Evolutionary conservation across 2,888 invertebrate species (phyloP).

Genomic region (Troides helena): DNA sequence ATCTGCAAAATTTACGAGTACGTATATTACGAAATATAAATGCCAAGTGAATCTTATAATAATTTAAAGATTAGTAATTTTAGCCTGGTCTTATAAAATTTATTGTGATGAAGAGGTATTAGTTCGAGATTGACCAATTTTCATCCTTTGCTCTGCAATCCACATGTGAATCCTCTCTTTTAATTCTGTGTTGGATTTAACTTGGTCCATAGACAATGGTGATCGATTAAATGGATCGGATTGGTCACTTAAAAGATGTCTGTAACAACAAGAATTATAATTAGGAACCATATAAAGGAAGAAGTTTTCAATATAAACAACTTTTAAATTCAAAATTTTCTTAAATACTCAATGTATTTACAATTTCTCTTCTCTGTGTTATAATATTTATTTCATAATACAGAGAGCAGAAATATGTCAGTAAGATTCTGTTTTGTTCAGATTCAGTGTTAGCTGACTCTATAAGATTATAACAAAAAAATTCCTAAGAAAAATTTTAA

Average conservation of each 20-base stretch:
- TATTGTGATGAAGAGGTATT: conserved; percentile 21
- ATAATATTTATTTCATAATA: no score
- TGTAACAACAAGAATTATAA: conserved; percentile 53
- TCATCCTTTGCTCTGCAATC: conserved; percentile 83
- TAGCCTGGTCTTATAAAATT: conserved; percentile 7
- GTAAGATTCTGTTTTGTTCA: no score
- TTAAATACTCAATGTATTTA: no score
- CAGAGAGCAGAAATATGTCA: no score
- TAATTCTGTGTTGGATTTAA: conserved; percentile 88
- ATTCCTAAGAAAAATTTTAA: no score
- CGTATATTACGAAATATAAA: not conserved
- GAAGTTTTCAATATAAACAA: no score
- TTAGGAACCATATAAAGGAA: not conserved
- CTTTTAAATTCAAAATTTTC: no score
- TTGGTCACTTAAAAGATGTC: conserved; percentile 94
- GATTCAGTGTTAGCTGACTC: no score
- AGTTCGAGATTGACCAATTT: conserved; percentile 51
- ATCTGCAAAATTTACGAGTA: not conserved
- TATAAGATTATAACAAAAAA: no score
- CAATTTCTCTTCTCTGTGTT: no score
- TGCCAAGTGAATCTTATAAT: not conserved
- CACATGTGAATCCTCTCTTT: conserved; percentile 89
- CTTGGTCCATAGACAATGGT: conserved; percentile 95
- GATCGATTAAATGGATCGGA: conserved; percentile 97
- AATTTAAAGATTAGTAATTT: not conserved